A percentile compares a stretch with the other conserved stretches of the same genome.
These are phyloP conservation scores for Simalia tracyae DNA, from an alignment of 2,797 vertebrate genomes.

Conservation along the genomic window DNA sequence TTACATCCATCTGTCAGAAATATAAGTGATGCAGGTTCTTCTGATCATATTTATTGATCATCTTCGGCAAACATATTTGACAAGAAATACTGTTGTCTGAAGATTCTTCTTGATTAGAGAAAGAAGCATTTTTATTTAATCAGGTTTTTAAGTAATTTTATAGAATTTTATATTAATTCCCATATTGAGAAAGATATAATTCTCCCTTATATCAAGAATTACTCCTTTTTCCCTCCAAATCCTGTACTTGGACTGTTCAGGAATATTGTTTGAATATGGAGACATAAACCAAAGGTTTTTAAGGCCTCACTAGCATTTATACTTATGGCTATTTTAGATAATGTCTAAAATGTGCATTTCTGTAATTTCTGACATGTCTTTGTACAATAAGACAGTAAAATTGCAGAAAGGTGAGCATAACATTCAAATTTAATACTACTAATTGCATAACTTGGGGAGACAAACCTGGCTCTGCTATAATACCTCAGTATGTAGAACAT, in stretches of 20 bases:
- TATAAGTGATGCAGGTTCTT: not conserved
- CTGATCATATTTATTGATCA: not conserved
- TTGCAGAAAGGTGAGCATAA: not conserved
- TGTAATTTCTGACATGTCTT: conserved; percentile 19
- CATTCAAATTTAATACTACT: conserved; percentile 9
- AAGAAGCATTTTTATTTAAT: not conserved
- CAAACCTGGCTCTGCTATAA: not conserved
- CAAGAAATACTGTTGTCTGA: not conserved
- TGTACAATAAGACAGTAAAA: conserved; percentile 6
- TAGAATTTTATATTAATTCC: not conserved
- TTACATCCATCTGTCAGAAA: not conserved
- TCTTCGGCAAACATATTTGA: not conserved
- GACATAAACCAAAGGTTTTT: conserved; percentile 24
- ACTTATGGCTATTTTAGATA: not conserved
- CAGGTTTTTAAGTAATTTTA: not conserved
- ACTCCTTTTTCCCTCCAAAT: too few species aligned
- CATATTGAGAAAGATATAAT: too few species aligned
- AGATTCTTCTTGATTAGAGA: not conserved
- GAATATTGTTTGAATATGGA: conserved; percentile 31
- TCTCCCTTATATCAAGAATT: not conserved
- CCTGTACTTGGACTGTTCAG: conserved; percentile 13
- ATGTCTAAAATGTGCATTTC: conserved; percentile 13
- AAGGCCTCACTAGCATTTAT: not conserved
- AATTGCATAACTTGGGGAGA: not conserved
- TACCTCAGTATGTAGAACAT: not conserved